Base-by-base conservation (phyloP, 2,113 vertebrate species). In the Siniperca knerii region DNA sequence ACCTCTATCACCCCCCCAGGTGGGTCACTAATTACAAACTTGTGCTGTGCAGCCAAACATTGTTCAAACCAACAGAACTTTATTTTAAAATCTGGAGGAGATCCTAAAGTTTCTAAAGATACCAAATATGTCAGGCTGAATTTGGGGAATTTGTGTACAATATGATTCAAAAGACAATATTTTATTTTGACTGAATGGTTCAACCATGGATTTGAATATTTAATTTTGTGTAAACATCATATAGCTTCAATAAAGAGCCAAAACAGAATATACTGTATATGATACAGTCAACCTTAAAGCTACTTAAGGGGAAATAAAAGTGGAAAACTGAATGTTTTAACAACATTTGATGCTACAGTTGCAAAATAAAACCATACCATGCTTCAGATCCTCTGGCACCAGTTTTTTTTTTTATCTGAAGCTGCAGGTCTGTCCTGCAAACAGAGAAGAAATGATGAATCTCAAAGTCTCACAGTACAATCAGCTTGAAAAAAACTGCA, bases 331-430 rank as follows among this genome's bases (percentile, higher is more conserved):
- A 44, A 16, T 40, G 8, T 5, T 52, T 20, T 8, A 54, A 20
- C 33, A 21, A 40, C 4, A 61, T 10, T 29, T 62, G 8, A 66
- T 73, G 7, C 62, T 35, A 48, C 2, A 8, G 2, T 37, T 83
- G 37, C 1, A 61, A 66, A 87, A 71, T 20, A 8, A 87, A 83
- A 77, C 13, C 80, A 25, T 87, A 94, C 93, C 93, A 93, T 93
- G 61, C 33, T 88, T 91, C 33, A 86, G 83, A 61, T 93, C 82
- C 44, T 79, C 70, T 72, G 37, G 66, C 40, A 15, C 20, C 52
- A 65, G 33, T 64, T 48, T 48, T 15, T 48, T 65, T 77, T 11
- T 71, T 55, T 33, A 55, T 79, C 33, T 84, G 50, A 64, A 75
- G 64, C 42, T 64, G 46, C 46, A 52, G 35, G 16, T 81, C 40